phyloP scores from a whole-genome alignment of 2,113 vertebrate species.

The Callipepla squamata region DNA sequence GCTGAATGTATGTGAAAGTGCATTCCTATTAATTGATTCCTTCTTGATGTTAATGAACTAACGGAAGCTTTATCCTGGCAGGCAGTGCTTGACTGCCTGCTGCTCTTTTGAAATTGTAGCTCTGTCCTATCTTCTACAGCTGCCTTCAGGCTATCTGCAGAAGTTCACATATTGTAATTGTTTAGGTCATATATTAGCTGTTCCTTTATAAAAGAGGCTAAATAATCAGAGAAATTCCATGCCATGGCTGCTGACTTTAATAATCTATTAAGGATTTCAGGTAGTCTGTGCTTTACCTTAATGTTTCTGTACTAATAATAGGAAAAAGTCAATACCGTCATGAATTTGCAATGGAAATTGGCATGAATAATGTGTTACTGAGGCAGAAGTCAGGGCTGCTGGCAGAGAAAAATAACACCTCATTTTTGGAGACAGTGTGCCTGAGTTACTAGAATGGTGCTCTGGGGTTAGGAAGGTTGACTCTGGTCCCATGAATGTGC shows the following conservation, averaged over 20 bases:
- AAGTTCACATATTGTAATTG: constrained; percentile 18
- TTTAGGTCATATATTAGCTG: constrained; percentile 12
- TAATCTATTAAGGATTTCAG: constrained; percentile 8
- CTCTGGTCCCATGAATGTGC: not conserved
- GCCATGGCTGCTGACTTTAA: not conserved
- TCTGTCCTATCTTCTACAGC: not conserved
- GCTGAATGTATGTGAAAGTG: not conserved
- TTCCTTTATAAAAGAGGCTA: not conserved
- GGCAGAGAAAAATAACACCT: not conserved
- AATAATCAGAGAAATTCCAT: not conserved
- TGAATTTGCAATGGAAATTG: not conserved
- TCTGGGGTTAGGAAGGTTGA: not conserved
- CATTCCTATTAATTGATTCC: constrained; percentile 22
- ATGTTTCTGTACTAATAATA: not conserved
- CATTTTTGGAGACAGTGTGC: not conserved
- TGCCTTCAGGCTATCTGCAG: not conserved
- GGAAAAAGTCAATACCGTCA: not conserved
- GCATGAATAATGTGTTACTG: not conserved
- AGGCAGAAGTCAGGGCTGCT: not conserved
- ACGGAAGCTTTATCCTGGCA: constrained; percentile 7
- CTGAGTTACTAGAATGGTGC: not conserved
- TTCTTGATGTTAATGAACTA: constrained; percentile 15
- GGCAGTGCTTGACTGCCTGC: not conserved
- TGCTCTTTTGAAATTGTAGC: constrained; percentile 10
- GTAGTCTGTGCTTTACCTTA: not conserved